phyloP scores from a whole-genome alignment of 2,797 vertebrate species.

The Falco concolor region DNA sequence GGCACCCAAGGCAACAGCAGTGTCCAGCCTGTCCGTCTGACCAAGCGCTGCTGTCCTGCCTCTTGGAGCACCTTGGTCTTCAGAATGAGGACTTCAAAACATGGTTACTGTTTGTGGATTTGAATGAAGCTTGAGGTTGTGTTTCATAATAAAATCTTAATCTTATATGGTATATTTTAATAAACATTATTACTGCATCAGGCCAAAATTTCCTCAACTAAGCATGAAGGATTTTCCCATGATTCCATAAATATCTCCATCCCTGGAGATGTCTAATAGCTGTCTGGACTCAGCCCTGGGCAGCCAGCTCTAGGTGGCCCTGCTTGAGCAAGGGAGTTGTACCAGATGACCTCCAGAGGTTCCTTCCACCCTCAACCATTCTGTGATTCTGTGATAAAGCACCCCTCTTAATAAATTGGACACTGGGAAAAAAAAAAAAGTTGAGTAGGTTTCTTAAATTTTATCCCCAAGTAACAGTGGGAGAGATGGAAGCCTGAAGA shows the following conservation, averaged over 20 bases:
- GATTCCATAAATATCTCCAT: neutral
- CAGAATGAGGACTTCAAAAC: neutral
- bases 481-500: neutral
- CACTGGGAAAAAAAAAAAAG: accelerated
- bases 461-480: neutral
- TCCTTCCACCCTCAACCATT: neutral
- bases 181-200: neutral
- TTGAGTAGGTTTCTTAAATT: neutral
- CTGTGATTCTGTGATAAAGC: neutral
- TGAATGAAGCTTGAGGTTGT: neutral
- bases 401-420: neutral
- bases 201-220: neutral
- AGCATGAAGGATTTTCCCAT: neutral
- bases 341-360: neutral
- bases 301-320: neutral
- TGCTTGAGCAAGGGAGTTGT: neutral
- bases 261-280: neutral
- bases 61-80: neutral
- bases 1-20: neutral
- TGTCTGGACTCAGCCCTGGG: neutral
- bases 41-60: neutral
- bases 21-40: neutral
- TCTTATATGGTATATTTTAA: neutral
- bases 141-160: neutral
- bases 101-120: neutral